These are phyloP conservation scores for Neocrepidodera transversa DNA, from an alignment of 2,888 invertebrate species.

Conservation along the genomic window DNA sequence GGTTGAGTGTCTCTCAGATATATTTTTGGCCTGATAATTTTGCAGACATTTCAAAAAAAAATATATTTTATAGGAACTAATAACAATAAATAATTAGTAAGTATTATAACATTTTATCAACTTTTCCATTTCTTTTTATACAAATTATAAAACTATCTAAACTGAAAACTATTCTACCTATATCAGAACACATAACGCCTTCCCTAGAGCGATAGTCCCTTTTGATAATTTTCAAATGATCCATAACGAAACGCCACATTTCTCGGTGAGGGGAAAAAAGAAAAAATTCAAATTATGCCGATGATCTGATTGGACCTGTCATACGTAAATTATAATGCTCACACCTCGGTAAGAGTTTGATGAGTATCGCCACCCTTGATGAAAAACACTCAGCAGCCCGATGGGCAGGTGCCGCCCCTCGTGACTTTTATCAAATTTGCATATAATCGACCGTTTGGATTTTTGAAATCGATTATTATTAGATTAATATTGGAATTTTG, in stretches of 20 bases:
- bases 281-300: conserved; percentile 17
- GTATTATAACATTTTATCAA: too few relatives aligned
- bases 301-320: conserved; percentile 27
- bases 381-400: conserved; percentile 10
- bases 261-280: conserved; percentile 6
- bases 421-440: conserved; percentile 23
- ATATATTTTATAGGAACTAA: too few relatives aligned
- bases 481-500: conserved; percentile 11
- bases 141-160: too few relatives aligned
- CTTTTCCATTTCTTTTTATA: too few relatives aligned
- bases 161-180: neutral
- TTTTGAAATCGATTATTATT: conserved; percentile 15
- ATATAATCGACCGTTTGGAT: conserved; percentile 25
- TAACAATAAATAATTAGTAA: too few relatives aligned
- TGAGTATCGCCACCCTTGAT: conserved; percentile 43
- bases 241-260: conserved; percentile 10
- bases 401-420: conserved; percentile 12
- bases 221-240: conserved; percentile 18
- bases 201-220: conserved; percentile 8
- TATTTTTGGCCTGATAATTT: too few relatives aligned
- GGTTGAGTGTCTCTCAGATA: too few relatives aligned
- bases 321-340: conserved; percentile 39
- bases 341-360: conserved; percentile 40
- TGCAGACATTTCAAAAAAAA: too few relatives aligned
- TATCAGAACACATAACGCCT: conserved; percentile 8